These are phyloP conservation scores for Venustaconcha ellipsiformis DNA, from an alignment of 1,140 invertebrate species.

Conservation along the genomic window DNA sequence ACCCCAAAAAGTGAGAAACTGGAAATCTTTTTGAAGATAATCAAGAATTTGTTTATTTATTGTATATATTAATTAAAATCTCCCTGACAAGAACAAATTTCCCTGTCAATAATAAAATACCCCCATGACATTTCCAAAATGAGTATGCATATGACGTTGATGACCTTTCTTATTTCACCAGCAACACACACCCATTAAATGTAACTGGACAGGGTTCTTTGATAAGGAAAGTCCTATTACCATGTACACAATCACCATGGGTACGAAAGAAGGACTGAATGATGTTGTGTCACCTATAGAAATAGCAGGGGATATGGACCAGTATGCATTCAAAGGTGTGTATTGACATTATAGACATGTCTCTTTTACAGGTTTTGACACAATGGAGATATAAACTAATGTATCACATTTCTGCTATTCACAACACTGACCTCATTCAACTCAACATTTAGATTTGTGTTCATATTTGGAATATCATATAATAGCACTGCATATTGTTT, in stretches of 20 bases:
- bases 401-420: background rate
- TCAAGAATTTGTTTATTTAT: too few relatives aligned
- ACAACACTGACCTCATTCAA: too few relatives aligned
- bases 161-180: background rate
- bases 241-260: conserved; percentile 32
- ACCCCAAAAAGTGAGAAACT: too few relatives aligned
- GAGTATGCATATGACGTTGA: too few relatives aligned
- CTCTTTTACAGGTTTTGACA: background rate
- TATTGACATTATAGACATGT: background rate
- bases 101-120: too few relatives aligned
- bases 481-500: too few relatives aligned
- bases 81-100: too few relatives aligned
- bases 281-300: conserved; percentile 21
- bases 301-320: conserved; percentile 14
- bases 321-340: background rate
- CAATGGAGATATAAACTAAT: background rate
- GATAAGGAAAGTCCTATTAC: conserved; percentile 37
- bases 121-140: too few relatives aligned
- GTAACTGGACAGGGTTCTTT: conserved; percentile 40
- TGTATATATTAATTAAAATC: too few relatives aligned
- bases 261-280: conserved; percentile 25
- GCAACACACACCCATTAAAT: conserved; percentile 24
- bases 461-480: too few relatives aligned
- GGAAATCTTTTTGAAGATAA: too few relatives aligned
- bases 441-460: too few relatives aligned